These are phyloP conservation scores for Sanderia malayensis DNA, from an alignment of 30 jellyfish, hydroid and myxozoan genomes.

Conservation along the genomic window DNA sequence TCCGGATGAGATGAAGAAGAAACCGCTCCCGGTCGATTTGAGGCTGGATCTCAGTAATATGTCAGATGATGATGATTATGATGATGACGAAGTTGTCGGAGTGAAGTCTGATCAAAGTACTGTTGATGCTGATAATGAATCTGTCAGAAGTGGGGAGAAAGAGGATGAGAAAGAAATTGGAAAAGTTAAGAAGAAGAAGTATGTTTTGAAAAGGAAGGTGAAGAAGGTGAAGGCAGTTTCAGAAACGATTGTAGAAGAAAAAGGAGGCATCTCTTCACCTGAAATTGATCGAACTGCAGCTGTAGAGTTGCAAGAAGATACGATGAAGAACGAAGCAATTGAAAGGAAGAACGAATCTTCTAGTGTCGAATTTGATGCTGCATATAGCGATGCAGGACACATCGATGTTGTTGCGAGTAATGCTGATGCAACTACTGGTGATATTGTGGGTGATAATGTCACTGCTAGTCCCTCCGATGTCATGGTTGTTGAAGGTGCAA, in stretches of 20 bases:
- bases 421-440: not conserved
- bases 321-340: not conserved
- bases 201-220: conserved; percentile 51
- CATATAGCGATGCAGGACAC: no score
- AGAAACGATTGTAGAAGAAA: conserved; percentile 31
- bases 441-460: not conserved
- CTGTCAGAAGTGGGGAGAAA: not conserved
- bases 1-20: not conserved
- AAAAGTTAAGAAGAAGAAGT: conserved; percentile 61
- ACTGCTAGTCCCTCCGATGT: conserved; percentile 1
- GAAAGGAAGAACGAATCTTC: not conserved
- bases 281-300: not conserved
- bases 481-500: not conserved
- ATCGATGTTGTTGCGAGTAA: not conserved
- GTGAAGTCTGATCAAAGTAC: no score
- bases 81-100: conserved; percentile 17
- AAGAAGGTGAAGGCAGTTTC: conserved; percentile 20
- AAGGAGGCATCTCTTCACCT: not conserved
- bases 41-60: not conserved
- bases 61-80: not conserved
- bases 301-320: no score
- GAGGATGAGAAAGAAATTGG: not conserved
- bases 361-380: not conserved
- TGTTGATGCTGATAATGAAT: conserved; percentile 49
- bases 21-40: not conserved